These are phyloP conservation scores for Psephotus haematonotus DNA, from an alignment of 2,113 vertebrate genomes.

Conservation along the genomic window DNA sequence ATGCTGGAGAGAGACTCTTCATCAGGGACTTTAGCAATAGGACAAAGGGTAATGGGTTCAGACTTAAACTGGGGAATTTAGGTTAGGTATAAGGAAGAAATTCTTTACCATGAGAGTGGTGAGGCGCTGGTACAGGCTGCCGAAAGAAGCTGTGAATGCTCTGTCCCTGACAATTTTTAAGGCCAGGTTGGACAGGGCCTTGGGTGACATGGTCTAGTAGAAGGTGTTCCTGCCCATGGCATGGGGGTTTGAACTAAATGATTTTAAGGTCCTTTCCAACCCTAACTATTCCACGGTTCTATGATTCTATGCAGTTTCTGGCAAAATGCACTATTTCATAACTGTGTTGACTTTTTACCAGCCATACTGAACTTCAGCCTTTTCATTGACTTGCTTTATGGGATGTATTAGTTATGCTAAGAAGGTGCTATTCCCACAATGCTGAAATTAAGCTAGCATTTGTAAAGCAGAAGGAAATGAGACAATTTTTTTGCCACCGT, in stretches of 20 bases:
- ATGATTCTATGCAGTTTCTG: neutral
- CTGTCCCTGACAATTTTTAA: neutral
- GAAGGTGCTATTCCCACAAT: neutral
- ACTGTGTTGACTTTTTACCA: neutral
- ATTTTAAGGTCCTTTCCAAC: neutral
- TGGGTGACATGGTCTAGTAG: neutral
- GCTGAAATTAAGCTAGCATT: neutral
- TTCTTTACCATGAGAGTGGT: neutral
- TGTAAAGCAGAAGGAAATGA: neutral
- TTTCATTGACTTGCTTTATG: neutral
- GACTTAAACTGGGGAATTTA: neutral
- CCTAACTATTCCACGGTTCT: neutral
- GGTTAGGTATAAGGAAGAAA: neutral
- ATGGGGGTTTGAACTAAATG: neutral
- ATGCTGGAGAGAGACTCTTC: neutral
- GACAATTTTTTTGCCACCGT: neutral
- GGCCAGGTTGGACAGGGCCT: neutral
- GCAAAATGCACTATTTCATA: neutral
- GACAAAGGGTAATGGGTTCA: neutral
- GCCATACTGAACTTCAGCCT: neutral
- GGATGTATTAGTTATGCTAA: neutral
- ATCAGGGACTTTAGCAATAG: neutral
- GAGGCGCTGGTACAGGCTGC: neutral
- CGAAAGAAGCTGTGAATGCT: neutral
- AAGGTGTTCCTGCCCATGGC: neutral